Conservation (phyloP, 1,140 invertebrate genomes). For the Drosophila nannoptera region DNA sequence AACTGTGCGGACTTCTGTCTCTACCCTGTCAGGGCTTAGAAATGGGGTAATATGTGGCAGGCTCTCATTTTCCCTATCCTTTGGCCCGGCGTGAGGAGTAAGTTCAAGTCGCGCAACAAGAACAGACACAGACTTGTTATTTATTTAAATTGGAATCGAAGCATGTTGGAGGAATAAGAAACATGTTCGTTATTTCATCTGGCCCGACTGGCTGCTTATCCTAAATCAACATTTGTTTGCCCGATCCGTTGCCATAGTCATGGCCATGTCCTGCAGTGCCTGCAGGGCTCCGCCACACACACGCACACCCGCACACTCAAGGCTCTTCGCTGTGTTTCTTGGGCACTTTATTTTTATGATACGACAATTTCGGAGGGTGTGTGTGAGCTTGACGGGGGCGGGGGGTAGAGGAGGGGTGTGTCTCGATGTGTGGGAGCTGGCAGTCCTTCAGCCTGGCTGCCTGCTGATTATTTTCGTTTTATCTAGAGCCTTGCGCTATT, state of each 20-base stretch:
- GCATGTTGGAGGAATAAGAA: conserved; percentile 12
- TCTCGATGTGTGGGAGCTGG: conserved; percentile 7
- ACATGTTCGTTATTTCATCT: conserved; percentile 33
- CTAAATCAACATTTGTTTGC: conserved; percentile 70
- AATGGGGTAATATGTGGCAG: background rate
- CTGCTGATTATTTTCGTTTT: conserved; percentile 76
- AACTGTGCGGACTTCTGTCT: conserved; percentile 17
- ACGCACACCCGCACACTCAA: conserved; percentile 10
- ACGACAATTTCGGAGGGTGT: conserved; percentile 55
- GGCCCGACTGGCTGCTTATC: conserved; percentile 56
- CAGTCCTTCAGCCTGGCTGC: conserved; percentile 64
- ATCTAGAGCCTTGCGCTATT: conserved; percentile 72
- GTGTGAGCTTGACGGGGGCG: conserved; percentile 4
- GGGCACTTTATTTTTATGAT: conserved; percentile 74
- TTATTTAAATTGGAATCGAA: conserved; percentile 74
- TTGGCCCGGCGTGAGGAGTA: too few species aligned
- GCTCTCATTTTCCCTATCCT: too few species aligned
- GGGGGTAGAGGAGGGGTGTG: conserved; percentile 3
- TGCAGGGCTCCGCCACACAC: background rate
- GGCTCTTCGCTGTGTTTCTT: conserved; percentile 43
- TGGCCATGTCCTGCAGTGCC: conserved; percentile 21
- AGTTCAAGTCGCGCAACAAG: too few species aligned
- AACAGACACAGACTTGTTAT: conserved; percentile 35
- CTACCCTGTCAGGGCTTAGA: background rate
- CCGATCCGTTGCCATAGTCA: conserved; percentile 21